phyloP scores from a whole-genome alignment of 2,888 invertebrate genomes.

The Tenthredo notha region DNA sequence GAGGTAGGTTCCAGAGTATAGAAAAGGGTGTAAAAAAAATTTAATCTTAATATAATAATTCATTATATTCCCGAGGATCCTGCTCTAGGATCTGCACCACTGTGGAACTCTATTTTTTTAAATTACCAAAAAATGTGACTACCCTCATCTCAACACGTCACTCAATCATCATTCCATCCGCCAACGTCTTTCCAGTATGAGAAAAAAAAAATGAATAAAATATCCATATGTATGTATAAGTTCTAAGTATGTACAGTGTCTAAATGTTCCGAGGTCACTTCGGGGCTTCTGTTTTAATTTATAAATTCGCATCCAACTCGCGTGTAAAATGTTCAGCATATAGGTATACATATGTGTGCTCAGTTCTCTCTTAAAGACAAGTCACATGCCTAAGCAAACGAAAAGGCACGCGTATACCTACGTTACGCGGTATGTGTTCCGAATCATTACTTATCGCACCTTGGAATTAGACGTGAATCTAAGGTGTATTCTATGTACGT shows the following conservation, averaged over 20 bases:
- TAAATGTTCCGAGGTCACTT: slow-evolving; percentile 30
- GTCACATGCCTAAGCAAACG: slow-evolving; percentile 30
- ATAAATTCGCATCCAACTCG: slow-evolving; percentile 27
- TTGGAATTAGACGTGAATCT: neutral
- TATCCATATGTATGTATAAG: neutral
- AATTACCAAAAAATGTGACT: neutral
- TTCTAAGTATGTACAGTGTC: slow-evolving; percentile 4
- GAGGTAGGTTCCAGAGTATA: neutral
- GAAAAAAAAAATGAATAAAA: neutral
- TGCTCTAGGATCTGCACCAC: neutral
- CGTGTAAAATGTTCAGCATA: slow-evolving; percentile 32
- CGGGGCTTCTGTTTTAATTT: slow-evolving; percentile 29
- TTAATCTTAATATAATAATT: neutral
- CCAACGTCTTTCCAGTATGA: neutral
- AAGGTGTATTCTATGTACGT: neutral
- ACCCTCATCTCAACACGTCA: slow-evolving; percentile 7
- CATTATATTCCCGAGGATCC: neutral
- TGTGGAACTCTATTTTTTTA: too few relatives aligned
- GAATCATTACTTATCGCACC: slow-evolving; percentile 45
- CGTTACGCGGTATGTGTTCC: neutral
- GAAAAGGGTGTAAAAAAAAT: slow-evolving; percentile 13
- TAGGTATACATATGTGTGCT: slow-evolving; percentile 3
- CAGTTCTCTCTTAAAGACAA: neutral
- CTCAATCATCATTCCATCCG: slow-evolving; percentile 1
- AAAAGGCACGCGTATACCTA: neutral